A percentile compares a stretch with the other conserved stretches of the same genome.
Conservation (phyloP, 2,797 vertebrate species). For the Scolopax bukidnonensis region DNA sequence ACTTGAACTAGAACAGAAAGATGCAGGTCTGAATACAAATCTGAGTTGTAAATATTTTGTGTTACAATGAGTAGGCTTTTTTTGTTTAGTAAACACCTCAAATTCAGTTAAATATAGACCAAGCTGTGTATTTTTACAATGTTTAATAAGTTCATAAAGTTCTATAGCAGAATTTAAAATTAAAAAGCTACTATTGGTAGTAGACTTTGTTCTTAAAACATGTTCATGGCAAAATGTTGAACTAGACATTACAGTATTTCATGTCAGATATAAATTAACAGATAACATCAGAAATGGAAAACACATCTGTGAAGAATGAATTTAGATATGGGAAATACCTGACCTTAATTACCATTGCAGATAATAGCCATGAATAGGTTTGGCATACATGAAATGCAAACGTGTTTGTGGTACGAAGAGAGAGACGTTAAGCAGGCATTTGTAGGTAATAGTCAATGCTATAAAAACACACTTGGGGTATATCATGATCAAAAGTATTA, state of each 20-base stretch:
- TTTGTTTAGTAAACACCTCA: neutral
- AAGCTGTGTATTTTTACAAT: neutral
- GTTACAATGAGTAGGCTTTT: neutral
- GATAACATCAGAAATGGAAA: neutral
- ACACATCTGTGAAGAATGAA: neutral
- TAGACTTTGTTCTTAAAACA: neutral
- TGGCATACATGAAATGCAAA: neutral
- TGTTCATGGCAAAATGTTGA: fast-evolving
- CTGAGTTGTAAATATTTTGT: neutral
- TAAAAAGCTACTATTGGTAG: neutral
- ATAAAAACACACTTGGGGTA: neutral
- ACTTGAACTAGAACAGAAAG: neutral
- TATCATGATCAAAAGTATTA: neutral
- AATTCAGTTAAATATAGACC: neutral
- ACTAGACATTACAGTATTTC: neutral
- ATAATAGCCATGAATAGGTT: neutral
- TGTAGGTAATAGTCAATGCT: neutral
- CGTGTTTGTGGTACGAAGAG: neutral
- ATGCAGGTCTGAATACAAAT: neutral
- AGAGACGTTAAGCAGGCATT: neutral
- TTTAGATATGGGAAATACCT: neutral
- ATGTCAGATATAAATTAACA: neutral
- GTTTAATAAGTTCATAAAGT: neutral
- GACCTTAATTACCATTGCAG: neutral
- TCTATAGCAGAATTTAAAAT: neutral